phyloP scores from a whole-genome alignment of 2,797 vertebrate genomes.

The Hypotaenidia philippensis region DNA sequence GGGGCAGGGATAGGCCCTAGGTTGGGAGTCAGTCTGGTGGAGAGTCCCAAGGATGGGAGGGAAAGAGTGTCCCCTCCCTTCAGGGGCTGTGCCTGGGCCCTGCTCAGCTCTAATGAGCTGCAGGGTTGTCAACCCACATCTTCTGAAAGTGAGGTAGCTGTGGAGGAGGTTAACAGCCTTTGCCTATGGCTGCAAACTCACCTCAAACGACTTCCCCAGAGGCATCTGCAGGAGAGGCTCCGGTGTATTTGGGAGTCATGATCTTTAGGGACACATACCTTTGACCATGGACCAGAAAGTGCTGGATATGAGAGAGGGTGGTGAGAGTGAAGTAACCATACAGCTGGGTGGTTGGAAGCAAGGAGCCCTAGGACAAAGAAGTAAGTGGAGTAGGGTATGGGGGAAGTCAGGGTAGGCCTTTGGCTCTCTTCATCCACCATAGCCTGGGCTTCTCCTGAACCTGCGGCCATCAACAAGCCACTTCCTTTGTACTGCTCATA shows the following conservation, averaged over 20 bases:
- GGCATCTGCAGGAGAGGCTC: neutral
- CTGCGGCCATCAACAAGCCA: neutral
- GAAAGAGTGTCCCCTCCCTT: neutral
- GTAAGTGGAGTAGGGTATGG: neutral
- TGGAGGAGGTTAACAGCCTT: neutral
- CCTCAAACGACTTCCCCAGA: neutral
- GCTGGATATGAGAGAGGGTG: accelerated
- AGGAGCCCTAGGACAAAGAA: neutral
- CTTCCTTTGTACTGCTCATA: neutral
- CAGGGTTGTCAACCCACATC: accelerated
- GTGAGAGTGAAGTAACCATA: neutral
- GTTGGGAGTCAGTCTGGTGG: accelerated
- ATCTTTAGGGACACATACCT: accelerated
- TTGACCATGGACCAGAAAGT: neutral
- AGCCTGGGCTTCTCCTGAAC: neutral
- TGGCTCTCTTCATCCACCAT: accelerated
- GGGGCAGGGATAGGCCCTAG: neutral
- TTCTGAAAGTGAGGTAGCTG: neutral
- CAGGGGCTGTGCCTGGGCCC: no score
- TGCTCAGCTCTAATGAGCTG: neutral
- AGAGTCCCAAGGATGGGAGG: no score
- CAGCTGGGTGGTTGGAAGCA: neutral
- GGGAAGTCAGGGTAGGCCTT: accelerated
- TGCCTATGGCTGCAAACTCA: neutral
- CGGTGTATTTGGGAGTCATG: neutral